Evolutionary conservation across 2,888 invertebrate species (phyloP), one percentile per base, ranked within the genome.

Genomic region (Drosophila anomelani): DNA sequence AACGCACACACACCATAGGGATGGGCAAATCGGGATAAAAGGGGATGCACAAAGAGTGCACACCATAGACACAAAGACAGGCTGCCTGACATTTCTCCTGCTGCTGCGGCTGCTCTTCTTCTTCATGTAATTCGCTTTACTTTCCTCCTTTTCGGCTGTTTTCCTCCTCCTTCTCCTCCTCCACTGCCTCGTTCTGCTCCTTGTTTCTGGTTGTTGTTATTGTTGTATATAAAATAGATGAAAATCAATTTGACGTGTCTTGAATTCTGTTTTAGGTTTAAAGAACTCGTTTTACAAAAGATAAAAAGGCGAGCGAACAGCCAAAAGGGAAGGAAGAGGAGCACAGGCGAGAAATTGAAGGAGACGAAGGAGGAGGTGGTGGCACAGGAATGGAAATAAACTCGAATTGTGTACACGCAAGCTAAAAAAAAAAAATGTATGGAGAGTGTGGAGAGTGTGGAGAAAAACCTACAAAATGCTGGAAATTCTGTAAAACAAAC

Each of bases 221-320:
- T 71, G 72, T 73, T 75, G 86, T 85, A 84, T 80, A 85, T 88
- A 85, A 88, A 84, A 84, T 84, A 85, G 88, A 88, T 84, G 84
- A 85, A 84, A 84, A 84, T 84, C 83, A 84, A 84, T 84, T 88
- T 88, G 88, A 84, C 84, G 84, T 84, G 84, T 84, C 83, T 88
- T 85, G 83, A 84, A 88, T 84, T 82, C 78, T 70, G 83, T 82
- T 84, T 82, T 78, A 73, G 83, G 88, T 88, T 82, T 88, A 74
- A 85, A 82, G 83, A 88, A 84, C 83, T 88, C 88, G 83, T 88
- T 88, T 82, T 51, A 47, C 69, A 76, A 63, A 61, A 55, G 66
- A 57, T 41, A 80, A 67, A 67, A 54, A 26, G 60, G 58, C 58
- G 23, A 58, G 41, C 60, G 29, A 39, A 23, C 49, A 46, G 54